Base-by-base conservation (phyloP, 2,113 vertebrate species). In the Ciconia stormi region DNA sequence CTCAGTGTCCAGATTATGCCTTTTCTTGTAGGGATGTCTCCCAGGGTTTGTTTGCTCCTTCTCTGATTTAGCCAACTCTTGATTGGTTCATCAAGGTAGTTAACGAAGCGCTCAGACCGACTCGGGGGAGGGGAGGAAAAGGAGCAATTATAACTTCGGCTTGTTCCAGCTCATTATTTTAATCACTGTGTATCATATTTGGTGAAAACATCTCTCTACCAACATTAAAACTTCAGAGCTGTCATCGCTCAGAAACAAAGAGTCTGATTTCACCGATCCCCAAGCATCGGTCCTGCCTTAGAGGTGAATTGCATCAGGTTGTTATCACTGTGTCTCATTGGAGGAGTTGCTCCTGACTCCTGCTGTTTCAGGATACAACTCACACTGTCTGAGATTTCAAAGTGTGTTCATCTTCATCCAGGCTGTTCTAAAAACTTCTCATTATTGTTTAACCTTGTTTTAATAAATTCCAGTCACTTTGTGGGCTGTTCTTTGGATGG, bases 31-130 rank as follows among this genome's bases (percentile, higher is more conserved):
- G 36, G 27, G 71, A 93, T 70, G 70, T 96, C 86, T 78, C 94
- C 74, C 52, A 55, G 82, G 53, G 46, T 90, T 97, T 96, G 81
- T 96, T 97, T 96, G 97, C 90, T 96, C 83, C 81, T 89, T 95
- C 78, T 56, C 44, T 91, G 89, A 96, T 93, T 95, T 89, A 80
- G 85, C 95, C 92, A 94, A 67, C 80, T 87, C 96, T 95, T 93
- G 58, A 83, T 90, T 82, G 81, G 93, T 73, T 97, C 72, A 63
- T 95, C 93, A 90, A 96, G 95, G 91, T 97, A 87, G 97, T 95
- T 96, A 96, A 95, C 59, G 8, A 97, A 97, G 89, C 11, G 16
- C 87, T 94, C 93, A 94, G 74, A 71, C 95, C 23, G 66, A 81
- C 82, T 74, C 52, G 66, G 87, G 95, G 66, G 50, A 97, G 47